These are phyloP conservation scores for Desoria tigrina DNA, from an alignment of 2,888 invertebrate species.

Conservation along the genomic window DNA sequence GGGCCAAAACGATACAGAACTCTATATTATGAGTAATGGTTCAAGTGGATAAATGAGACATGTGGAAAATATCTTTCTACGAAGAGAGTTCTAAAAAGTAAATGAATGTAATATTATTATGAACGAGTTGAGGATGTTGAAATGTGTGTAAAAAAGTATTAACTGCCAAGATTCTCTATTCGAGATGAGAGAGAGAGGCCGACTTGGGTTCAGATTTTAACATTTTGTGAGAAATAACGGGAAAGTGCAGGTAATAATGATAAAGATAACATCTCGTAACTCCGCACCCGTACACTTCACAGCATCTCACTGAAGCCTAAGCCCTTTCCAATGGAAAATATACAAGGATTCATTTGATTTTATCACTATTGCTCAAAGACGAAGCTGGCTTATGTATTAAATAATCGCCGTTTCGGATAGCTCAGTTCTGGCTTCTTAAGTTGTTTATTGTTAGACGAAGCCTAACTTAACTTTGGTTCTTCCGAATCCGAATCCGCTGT, in stretches of 20 bases:
- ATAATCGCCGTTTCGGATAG: no score
- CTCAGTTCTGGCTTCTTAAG: no score
- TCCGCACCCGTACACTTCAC: neutral
- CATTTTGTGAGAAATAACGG: conserved; percentile 4
- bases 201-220: neutral
- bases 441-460: no score
- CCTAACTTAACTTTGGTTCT: no score
- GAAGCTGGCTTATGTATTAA: no score
- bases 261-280: conserved; percentile 1
- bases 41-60: neutral
- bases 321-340: no score
- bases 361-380: no score
- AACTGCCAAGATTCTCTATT: neutral
- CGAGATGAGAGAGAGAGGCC: no score
- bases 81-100: neutral
- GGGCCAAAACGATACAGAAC: neutral
- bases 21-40: neutral
- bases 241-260: neutral
- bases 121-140: conserved; percentile 2
- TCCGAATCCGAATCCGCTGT: no score
- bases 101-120: neutral
- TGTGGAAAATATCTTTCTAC: conserved; percentile 2
- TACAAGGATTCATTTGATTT: no score
- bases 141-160: conserved; percentile 1
- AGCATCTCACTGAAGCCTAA: neutral